phyloP scores from a whole-genome alignment of 2,797 vertebrate genomes.

The Epinephelus coioides region DNA sequence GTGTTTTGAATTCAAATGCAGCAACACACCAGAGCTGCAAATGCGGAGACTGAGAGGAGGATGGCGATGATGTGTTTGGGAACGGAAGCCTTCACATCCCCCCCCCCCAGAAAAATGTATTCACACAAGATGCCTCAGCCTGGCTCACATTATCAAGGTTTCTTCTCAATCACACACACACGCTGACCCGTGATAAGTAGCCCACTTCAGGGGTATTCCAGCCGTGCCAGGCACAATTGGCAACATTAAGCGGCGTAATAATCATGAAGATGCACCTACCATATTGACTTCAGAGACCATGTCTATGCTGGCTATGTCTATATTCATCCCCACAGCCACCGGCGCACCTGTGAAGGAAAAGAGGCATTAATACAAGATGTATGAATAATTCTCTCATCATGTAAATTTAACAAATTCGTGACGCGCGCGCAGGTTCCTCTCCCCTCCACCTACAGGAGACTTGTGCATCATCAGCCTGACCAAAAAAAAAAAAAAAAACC shows the following conservation, averaged over 20 bases:
- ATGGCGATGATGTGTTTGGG: constrained; percentile 67
- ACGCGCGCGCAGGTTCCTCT: constrained; percentile 66
- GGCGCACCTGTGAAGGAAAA: constrained; percentile 91
- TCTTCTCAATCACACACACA: constrained; percentile 19
- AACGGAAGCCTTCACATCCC: constrained; percentile 35
- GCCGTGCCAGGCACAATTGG: constrained; percentile 49
- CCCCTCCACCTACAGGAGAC: constrained; percentile 72
- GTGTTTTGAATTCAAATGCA: constrained; percentile 90
- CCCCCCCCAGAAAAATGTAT: constrained; percentile 15
- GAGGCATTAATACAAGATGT: constrained; percentile 58
- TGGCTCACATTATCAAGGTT: constrained; percentile 6
- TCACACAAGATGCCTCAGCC: constrained; percentile 34
- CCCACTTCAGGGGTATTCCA: constrained; percentile 52
- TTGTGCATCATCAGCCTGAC: constrained; percentile 56
- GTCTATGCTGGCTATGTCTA: constrained; percentile 98
- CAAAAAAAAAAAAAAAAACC: background rate
- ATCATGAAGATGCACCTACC: constrained; percentile 88
- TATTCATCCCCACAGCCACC: constrained; percentile 98
- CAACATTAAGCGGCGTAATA: constrained; percentile 43
- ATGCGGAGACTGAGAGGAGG: constrained; percentile 77
- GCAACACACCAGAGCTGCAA: constrained; percentile 79
- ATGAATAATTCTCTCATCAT: constrained; percentile 66
- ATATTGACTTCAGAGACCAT: constrained; percentile 99
- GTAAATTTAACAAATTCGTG: constrained; percentile 76
- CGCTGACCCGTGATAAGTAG: constrained; percentile 50